A percentile compares a stretch with the other conserved stretches of the same genome.
These are phyloP conservation scores for Lethrus apterus DNA, from an alignment of 1,140 invertebrate genomes.

Conservation along the genomic window DNA sequence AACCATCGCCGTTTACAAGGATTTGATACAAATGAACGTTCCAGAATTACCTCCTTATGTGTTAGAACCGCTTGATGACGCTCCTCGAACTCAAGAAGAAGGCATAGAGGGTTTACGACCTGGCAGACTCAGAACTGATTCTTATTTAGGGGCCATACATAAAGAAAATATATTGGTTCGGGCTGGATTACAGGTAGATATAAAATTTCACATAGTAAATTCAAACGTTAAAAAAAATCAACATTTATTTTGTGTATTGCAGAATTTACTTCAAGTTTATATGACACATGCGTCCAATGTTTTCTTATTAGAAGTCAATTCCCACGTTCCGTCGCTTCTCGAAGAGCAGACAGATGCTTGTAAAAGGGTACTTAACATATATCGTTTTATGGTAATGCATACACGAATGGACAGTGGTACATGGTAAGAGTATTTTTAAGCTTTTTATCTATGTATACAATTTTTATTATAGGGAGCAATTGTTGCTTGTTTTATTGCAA, in stretches of 20 bases:
- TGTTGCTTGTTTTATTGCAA: conserved; percentile 79
- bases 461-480: conserved; percentile 64
- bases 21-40: conserved; percentile 86
- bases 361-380: conserved; percentile 93
- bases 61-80: conserved; percentile 66
- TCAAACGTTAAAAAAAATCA: too few species aligned
- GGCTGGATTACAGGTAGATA: conserved; percentile 61
- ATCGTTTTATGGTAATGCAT: conserved; percentile 96
- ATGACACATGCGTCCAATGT: conserved; percentile 94
- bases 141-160: conserved; percentile 72
- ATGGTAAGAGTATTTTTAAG: conserved; percentile 56
- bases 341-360: conserved; percentile 95
- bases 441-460: not conserved
- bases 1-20: conserved; percentile 90
- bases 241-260: conserved; percentile 37
- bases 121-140: conserved; percentile 69
- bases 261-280: conserved; percentile 89
- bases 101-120: conserved; percentile 47
- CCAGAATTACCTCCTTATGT: conserved; percentile 78
- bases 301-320: conserved; percentile 69
- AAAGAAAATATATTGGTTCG: conserved; percentile 71
- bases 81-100: conserved; percentile 23
- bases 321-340: conserved; percentile 49
- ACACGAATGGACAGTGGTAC: conserved; percentile 84
- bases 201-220: not conserved